Evolutionary conservation across 35 echinoderm and acorn worm species (phyloP), one percentile per base, ranked within the genome.

Genomic region (Ophiothrix spiculata): DNA sequence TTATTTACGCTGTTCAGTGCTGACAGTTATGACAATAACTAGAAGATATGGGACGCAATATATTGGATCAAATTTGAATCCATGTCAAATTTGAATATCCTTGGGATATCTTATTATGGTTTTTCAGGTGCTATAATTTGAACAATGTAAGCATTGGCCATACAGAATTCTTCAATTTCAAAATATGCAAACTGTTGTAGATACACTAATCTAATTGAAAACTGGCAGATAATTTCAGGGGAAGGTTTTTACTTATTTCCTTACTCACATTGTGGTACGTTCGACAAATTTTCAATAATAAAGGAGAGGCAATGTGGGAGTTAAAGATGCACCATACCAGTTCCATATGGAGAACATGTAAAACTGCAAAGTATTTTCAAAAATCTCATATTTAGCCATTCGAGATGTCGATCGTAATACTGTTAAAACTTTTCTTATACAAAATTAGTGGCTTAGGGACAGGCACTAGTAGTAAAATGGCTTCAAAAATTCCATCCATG

Each of bases 1-100:
- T 69, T 69, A 69, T 69, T 69, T 69, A 69, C 60, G 60, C 10
- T 69, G 60, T 69, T 69, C 60, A 25, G 23, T 15, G 4, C 60
- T 69, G 60, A 69, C 60, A 69, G 60, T 69, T 69, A 69, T 25
- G 60, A 69, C 60, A 69, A 69, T 69, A 69, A 69, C 60, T 69
- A 2, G 16, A 69, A 69, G 60, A 69, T 69, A 69, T 69, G 60
- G 60, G 60, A 10, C 60, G 25, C 60, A 69, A 69, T 69, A 69
- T 69, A 69, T 69, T 28, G 23, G 23, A 69, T 69, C 60, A 15
- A 69, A 69, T 69, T n/a, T n/a, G 60, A 12, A 69, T 11, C 45
- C 29, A 28, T 69, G 4, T 6, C 6, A 69, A 25, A 69, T 28
- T 28, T 8, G 17, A 6, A 69, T 69, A 69, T 69, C 60, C 60